These are phyloP conservation scores for Drosophila elegans DNA, from an alignment of 1,140 invertebrate species.

Conservation along the genomic window DNA sequence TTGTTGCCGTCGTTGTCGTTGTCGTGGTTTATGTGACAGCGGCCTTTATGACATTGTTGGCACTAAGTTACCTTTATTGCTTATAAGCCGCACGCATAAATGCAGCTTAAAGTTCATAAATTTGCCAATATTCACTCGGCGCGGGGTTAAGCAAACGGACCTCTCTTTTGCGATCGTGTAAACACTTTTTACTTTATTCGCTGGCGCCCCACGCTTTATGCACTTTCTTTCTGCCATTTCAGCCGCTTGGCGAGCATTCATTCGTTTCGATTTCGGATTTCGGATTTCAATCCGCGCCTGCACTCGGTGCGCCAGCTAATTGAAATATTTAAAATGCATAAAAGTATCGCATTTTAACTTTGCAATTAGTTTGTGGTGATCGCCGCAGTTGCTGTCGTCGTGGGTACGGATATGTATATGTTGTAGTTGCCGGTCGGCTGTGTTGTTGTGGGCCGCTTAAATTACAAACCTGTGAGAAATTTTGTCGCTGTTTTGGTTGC, in stretches of 20 bases:
- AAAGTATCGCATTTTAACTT: constrained; percentile 75
- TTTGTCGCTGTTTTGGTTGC: constrained; percentile 26
- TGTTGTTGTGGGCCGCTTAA: constrained; percentile 38
- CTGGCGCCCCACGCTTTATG: constrained; percentile 50
- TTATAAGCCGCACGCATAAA: constrained; percentile 82
- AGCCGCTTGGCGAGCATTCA: constrained; percentile 18
- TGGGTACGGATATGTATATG: constrained; percentile 31
- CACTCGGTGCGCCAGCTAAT: constrained; percentile 51
- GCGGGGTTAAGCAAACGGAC: constrained; percentile 40
- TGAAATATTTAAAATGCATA: constrained; percentile 76
- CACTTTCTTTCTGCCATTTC: constrained; percentile 57
- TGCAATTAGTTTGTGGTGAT: constrained; percentile 78
- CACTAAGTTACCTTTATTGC: constrained; percentile 83
- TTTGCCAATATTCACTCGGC: constrained; percentile 67
- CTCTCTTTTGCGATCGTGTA: constrained; percentile 35
- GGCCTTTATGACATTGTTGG: constrained; percentile 79
- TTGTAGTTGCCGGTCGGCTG: constrained; percentile 15
- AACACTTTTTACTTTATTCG: constrained; percentile 50
- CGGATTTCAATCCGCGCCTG: constrained; percentile 19
- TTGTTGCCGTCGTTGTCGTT: background rate
- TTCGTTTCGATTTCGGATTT: constrained; percentile 27
- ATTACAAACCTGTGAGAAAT: constrained; percentile 73
- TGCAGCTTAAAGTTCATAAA: constrained; percentile 81
- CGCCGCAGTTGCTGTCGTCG: constrained; percentile 20
- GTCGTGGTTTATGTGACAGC: constrained; percentile 68